These are phyloP conservation scores for Maniola hyperantus DNA, from an alignment of 2,888 invertebrate species.

Conservation along the genomic window DNA sequence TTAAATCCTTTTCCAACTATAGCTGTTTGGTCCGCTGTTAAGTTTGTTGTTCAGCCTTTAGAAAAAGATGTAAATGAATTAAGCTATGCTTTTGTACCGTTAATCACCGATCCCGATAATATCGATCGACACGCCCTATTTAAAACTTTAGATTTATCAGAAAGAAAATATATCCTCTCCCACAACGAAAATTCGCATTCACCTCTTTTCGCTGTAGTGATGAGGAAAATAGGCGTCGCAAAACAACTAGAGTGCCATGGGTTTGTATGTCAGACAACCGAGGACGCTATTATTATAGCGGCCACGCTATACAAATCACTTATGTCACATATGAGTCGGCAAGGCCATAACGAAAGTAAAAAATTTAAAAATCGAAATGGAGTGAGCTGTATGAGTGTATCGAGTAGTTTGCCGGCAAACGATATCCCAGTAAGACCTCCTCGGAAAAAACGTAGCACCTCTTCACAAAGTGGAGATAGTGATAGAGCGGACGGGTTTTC, in stretches of 20 bases:
- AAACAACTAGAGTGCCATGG: slow-evolving; percentile 94
- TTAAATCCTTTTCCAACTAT: slow-evolving; percentile 94
- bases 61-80: slow-evolving; percentile 79
- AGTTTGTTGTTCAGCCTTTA: slow-evolving; percentile 87
- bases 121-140: slow-evolving; percentile 88
- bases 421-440: slow-evolving; percentile 87
- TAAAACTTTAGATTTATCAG: slow-evolving; percentile 75
- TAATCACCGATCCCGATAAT: slow-evolving; percentile 91
- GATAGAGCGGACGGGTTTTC: slow-evolving; percentile 81
- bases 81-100: slow-evolving; percentile 91
- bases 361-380: slow-evolving; percentile 88
- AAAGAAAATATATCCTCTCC: slow-evolving; percentile 82
- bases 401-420: slow-evolving; percentile 82
- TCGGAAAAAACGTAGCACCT: slow-evolving; percentile 87
- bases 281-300: slow-evolving; percentile 95
- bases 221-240: slow-evolving; percentile 90
- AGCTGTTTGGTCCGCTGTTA: slow-evolving; percentile 96
- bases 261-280: slow-evolving; percentile 93
- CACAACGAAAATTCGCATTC: slow-evolving; percentile 87
- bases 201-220: slow-evolving; percentile 94
- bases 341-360: slow-evolving; percentile 77
- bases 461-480: slow-evolving; percentile 84
- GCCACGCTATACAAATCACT: slow-evolving; percentile 95
- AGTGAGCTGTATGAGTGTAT: slow-evolving; percentile 89
- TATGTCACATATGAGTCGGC: slow-evolving; percentile 89